Percentiles rank a stretch among this genome's conserved stretches.
These are phyloP conservation scores for Coleophora flavipennella DNA, from an alignment of 2,888 invertebrate genomes.

Conservation along the genomic window DNA sequence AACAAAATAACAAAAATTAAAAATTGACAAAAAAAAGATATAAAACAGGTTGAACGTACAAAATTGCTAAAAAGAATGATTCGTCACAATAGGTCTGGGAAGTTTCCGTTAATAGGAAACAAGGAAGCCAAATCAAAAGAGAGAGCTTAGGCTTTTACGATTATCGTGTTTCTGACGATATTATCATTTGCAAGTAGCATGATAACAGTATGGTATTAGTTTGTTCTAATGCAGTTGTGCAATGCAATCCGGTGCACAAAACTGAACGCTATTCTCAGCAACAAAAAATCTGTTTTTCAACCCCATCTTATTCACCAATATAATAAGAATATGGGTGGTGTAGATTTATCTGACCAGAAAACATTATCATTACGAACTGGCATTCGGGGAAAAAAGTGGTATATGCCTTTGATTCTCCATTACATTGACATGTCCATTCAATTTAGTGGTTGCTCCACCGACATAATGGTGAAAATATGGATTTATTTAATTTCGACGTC, in stretches of 20 bases:
- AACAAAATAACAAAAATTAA: too few relatives aligned
- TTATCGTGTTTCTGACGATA: constrained; percentile 56
- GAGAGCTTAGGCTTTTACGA: constrained; percentile 52
- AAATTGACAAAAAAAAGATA: too few relatives aligned
- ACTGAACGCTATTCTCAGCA: background rate
- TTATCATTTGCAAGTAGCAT: constrained; percentile 75
- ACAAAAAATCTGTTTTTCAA: background rate
- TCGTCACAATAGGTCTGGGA: background rate
- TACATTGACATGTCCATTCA: background rate
- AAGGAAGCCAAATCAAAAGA: background rate
- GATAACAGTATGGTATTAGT: constrained; percentile 50
- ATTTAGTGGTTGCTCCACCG: background rate
- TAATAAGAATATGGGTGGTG: background rate
- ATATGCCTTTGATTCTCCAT: background rate
- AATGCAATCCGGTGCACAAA: background rate
- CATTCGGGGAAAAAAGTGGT: background rate
- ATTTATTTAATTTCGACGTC: background rate
- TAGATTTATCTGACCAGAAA: too few relatives aligned
- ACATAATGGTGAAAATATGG: background rate
- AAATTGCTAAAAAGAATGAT: too few relatives aligned
- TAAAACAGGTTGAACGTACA: too few relatives aligned
- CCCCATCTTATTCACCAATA: background rate
- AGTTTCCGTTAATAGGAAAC: background rate
- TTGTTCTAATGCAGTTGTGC: background rate
- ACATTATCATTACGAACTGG: too few relatives aligned